Evolutionary conservation across 2,888 invertebrate species (phyloP).

Genomic region (Tortrix viridana): DNA sequence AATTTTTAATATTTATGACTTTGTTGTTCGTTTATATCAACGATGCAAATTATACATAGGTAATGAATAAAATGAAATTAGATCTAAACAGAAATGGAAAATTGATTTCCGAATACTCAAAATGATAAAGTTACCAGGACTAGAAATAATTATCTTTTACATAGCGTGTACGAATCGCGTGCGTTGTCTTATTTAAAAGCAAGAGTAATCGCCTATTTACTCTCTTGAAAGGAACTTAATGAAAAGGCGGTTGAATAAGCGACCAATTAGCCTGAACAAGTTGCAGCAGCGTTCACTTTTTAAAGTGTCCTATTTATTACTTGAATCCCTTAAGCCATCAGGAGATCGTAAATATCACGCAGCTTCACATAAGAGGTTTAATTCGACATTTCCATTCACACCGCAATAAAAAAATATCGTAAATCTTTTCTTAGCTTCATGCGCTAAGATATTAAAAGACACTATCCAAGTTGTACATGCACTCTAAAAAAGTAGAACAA

Average conservation of each 20-base stretch:
- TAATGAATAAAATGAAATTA: neutral
- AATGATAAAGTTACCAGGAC: neutral
- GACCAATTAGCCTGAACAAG: slow-evolving; percentile 33
- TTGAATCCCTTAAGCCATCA: slow-evolving; percentile 13
- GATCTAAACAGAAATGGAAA: neutral
- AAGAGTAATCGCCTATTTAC: slow-evolving; percentile 36
- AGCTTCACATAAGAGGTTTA: slow-evolving; percentile 46
- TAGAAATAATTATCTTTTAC: neutral
- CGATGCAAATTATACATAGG: neutral
- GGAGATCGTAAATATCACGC: slow-evolving; percentile 46
- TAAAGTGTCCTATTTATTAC: slow-evolving; percentile 24
- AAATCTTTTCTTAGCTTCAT: slow-evolving; percentile 57
- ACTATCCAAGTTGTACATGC: slow-evolving; percentile 13
- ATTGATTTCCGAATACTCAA: neutral
- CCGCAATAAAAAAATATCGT: slow-evolving; percentile 66
- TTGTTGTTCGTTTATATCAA: neutral
- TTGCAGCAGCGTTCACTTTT: slow-evolving; percentile 17
- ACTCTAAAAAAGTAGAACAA: neutral
- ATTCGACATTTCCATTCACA: slow-evolving; percentile 69
- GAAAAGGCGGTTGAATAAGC: slow-evolving; percentile 29
- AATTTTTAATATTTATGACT: neutral
- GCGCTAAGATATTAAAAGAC: slow-evolving; percentile 60
- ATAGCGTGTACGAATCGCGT: slow-evolving; percentile 23
- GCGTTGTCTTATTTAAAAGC: slow-evolving; percentile 29
- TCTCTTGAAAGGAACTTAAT: slow-evolving; percentile 34